Evolutionary conservation across 2,797 vertebrate species (phyloP).

Genomic region (Gymnothorax reevesii): DNA sequence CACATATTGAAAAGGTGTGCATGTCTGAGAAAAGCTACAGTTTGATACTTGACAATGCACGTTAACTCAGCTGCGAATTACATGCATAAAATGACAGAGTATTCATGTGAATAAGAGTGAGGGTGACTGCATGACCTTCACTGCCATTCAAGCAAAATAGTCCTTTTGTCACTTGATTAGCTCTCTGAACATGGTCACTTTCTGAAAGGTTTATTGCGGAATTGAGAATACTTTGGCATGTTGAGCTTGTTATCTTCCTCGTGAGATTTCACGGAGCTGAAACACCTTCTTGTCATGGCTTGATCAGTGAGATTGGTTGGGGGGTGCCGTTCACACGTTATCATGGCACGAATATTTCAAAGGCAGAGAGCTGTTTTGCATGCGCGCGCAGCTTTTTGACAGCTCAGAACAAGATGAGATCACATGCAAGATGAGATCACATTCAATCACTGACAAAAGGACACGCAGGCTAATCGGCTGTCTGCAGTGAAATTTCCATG

Average conservation of each 20-base stretch:
- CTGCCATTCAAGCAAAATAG: slow-evolving; percentile 15
- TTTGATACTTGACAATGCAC: not conserved
- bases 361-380: slow-evolving; percentile 10
- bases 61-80: not conserved
- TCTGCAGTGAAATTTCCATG: not conserved
- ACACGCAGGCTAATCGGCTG: not conserved
- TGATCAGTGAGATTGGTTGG: not conserved
- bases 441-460: not conserved
- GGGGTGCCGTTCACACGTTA: not conserved
- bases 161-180: not conserved
- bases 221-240: slow-evolving; percentile 1
- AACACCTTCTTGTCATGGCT: not conserved
- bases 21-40: slow-evolving; percentile 3
- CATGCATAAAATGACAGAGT: not conserved
- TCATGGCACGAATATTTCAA: not conserved
- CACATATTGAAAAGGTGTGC: not conserved
- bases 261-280: not conserved
- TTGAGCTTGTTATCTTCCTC: not conserved
- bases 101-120: not conserved
- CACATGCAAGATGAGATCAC: slow-evolving; percentile 1
- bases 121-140: not conserved
- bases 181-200: not conserved
- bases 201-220: slow-evolving; percentile 23
- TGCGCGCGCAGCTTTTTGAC: not conserved
- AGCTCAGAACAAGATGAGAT: slow-evolving; percentile 2